Percentiles rank a stretch among this genome's conserved stretches.
Evolutionary conservation across 2,113 vertebrate species (phyloP).

Genomic region (Rhinopithecus roxellana): DNA sequence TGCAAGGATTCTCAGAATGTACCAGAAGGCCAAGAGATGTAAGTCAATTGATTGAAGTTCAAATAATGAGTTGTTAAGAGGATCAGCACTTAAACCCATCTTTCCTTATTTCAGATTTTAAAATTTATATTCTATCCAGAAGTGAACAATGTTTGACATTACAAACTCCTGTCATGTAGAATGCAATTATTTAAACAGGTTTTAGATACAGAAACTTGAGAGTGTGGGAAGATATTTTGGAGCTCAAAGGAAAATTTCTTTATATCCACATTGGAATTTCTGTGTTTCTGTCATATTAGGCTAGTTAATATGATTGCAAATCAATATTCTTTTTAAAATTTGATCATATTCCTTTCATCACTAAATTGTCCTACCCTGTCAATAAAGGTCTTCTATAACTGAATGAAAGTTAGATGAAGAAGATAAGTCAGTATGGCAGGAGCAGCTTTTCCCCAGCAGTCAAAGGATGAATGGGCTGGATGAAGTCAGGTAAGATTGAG

Average conservation of each 20-base stretch:
- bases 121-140: background rate
- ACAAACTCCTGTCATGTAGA: background rate
- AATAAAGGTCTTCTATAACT: background rate
- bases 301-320: background rate
- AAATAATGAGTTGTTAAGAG: constrained; percentile 6
- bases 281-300: background rate
- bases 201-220: background rate
- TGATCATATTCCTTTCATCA: background rate
- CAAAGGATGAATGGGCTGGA: background rate
- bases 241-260: background rate
- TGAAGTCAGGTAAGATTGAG: background rate
- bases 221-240: background rate
- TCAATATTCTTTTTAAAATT: background rate
- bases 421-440: background rate
- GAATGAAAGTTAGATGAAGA: background rate
- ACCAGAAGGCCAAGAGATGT: background rate
- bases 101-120: background rate
- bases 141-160: background rate
- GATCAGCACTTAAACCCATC: background rate
- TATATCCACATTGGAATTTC: background rate
- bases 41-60: background rate
- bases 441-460: background rate
- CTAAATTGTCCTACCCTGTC: background rate
- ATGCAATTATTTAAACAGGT: background rate
- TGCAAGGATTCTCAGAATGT: background rate